Evolutionary conservation across 2,113 vertebrate species (phyloP).

Genomic region (Myodes glareolus): DNA sequence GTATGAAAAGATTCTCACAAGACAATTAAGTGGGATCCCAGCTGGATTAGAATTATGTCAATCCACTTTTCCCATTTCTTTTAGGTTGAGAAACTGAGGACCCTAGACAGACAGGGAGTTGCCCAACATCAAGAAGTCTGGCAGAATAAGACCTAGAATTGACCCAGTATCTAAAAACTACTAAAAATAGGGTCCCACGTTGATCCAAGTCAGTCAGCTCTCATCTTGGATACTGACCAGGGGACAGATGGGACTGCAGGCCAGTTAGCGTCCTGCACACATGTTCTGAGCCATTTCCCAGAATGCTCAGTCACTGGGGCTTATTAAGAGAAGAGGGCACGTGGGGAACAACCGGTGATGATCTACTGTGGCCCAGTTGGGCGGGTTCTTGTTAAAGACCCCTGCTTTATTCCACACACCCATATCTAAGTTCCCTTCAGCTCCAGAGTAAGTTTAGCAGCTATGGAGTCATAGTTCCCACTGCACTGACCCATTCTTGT

Average conservation of each 20-base stretch:
- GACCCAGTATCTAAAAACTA: neutral
- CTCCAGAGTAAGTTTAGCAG: neutral
- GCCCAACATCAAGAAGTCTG: neutral
- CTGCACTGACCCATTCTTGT: neutral
- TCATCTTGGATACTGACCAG: too few species aligned
- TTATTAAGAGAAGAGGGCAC: fast-evolving
- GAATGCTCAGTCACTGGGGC: neutral
- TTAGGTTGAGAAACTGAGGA: neutral
- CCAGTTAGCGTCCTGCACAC: fast-evolving
- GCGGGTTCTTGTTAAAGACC: fast-evolving
- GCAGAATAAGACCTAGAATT: neutral
- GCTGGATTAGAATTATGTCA: neutral
- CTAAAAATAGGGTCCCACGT: neutral
- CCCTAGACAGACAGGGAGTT: neutral
- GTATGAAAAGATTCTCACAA: neutral
- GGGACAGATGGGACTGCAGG: neutral
- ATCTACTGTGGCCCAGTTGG: fast-evolving
- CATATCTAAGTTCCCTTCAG: fast-evolving
- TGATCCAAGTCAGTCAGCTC: neutral
- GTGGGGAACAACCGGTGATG: neutral
- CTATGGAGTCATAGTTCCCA: fast-evolving
- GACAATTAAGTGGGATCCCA: neutral
- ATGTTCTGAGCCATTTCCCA: neutral
- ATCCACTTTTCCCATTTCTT: neutral
- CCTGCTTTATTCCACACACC: fast-evolving